phyloP scores from a whole-genome alignment of 2,888 invertebrate genomes.

The Amaurobius ferox region DNA sequence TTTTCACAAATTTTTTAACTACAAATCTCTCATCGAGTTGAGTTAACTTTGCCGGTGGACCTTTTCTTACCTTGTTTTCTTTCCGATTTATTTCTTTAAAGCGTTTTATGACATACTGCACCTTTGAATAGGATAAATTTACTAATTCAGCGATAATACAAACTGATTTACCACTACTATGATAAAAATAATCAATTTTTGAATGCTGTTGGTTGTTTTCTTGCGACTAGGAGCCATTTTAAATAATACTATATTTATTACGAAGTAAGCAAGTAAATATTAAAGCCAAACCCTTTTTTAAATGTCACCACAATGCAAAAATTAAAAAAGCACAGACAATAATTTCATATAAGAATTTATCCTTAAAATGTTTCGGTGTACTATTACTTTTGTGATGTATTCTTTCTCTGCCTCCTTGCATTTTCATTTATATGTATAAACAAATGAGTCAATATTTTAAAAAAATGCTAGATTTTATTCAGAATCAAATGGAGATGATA shows the following conservation, averaged over 20 bases:
- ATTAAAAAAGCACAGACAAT: constrained; percentile 3
- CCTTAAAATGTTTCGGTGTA: constrained; percentile 8
- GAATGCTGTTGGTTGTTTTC: background rate
- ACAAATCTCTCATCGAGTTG: background rate
- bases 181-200: constrained; percentile 10
- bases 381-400: no score
- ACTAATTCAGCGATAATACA: no score
- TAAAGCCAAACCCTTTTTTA: no score
- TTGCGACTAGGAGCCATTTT: background rate
- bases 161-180: no score
- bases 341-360: background rate
- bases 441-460: no score
- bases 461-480: no score
- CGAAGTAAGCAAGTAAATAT: no score
- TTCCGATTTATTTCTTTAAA: constrained; percentile 18
- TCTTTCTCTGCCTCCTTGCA: background rate
- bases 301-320: no score
- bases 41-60: background rate
- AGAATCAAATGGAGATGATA: no score
- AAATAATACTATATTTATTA: background rate
- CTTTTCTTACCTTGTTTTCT: background rate
- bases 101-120: no score
- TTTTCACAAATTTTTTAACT: no score
- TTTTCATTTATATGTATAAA: no score
- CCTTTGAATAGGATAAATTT: background rate